Base-by-base conservation (phyloP, 2,888 invertebrate species). In the Drosophila leonis region DNA sequence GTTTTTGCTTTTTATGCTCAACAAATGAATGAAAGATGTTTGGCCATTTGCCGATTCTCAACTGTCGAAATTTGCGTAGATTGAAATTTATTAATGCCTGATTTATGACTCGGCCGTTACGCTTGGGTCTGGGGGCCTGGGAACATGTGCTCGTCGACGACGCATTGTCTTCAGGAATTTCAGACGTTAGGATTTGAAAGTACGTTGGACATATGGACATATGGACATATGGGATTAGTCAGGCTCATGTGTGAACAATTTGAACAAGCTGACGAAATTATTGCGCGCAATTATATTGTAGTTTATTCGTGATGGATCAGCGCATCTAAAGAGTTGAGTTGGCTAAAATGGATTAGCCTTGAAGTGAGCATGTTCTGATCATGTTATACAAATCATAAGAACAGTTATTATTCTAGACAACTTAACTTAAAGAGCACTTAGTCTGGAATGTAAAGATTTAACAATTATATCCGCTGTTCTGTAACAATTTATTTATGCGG, bases 21-120 rank as follows among this genome's bases (percentile, higher is more conserved):
- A 1, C 35, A 65, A 63, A 55, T 61, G 74, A 63, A 72, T 64
- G 61, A 61, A 61, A 80, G 69, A 75, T 75, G 68, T 66, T 66
- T 60, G 56, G 41, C 18, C 20, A 60, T 57, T 41, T 31, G 44
- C 59, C 33, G 10, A 46, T 64, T 51, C 61, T 63, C 64, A 78
- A 46, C 67, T 81, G 77, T 78, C 78, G 72, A 75, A 78, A 76
- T 81, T 73, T 71, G 74, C 70, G 55, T 69, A 77, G 46, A 81
- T 80, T 85, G 55, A 74, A 81, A 85, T 90, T 88, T 77, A 80
- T 83, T 76, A 87, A 76, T 87, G 75, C 33, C 62, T 86, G 86
- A 88, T 88, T 86, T 86, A 86, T 86, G 75, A 48, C 52, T 37
- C 60, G 62, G 41, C 49, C 75, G 78, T 68, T 68, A 77, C 66